These are phyloP conservation scores for Esperia sulphurella DNA, from an alignment of 2,888 invertebrate species.

Conservation along the genomic window DNA sequence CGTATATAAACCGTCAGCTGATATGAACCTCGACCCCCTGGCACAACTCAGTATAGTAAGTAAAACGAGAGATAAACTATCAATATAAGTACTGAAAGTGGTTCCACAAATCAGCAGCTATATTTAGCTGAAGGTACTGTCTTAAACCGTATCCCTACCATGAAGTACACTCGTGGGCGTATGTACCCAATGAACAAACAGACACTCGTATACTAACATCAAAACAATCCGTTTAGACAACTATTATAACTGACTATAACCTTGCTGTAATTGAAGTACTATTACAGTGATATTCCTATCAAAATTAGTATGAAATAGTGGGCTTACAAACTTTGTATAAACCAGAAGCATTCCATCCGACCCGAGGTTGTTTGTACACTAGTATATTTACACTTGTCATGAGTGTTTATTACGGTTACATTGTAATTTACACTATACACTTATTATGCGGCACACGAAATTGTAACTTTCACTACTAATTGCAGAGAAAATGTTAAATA, in stretches of 20 bases:
- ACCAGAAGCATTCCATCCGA: constrained; percentile 57
- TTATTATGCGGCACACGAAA: constrained; percentile 2
- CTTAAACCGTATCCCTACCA: constrained; percentile 12
- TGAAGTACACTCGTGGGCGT: constrained; percentile 27
- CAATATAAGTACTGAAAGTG: neutral
- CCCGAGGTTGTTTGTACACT: constrained; percentile 29
- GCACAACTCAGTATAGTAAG: too few species aligned
- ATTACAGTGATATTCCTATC: neutral
- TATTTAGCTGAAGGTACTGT: constrained; percentile 21
- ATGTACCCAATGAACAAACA: too few species aligned
- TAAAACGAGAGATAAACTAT: too few species aligned
- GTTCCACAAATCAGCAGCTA: constrained; percentile 11
- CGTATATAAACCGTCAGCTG: too few species aligned
- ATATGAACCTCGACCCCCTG: too few species aligned
- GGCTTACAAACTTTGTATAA: constrained; percentile 50
- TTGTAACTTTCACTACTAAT: constrained; percentile 20
- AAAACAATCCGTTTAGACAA: too few species aligned
- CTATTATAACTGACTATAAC: neutral
- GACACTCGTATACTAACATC: too few species aligned
- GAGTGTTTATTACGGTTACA: constrained; percentile 23
- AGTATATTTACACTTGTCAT: constrained; percentile 30
- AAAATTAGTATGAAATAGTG: constrained; percentile 5
- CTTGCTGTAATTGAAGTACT: neutral
- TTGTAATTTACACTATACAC: constrained; percentile 12
- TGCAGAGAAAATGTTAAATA: constrained; percentile 16